Percentiles rank a stretch among this genome's conserved stretches.
phyloP scores from a whole-genome alignment of 2,888 invertebrate genomes.

The Caenorhabditis drosophilae region DNA sequence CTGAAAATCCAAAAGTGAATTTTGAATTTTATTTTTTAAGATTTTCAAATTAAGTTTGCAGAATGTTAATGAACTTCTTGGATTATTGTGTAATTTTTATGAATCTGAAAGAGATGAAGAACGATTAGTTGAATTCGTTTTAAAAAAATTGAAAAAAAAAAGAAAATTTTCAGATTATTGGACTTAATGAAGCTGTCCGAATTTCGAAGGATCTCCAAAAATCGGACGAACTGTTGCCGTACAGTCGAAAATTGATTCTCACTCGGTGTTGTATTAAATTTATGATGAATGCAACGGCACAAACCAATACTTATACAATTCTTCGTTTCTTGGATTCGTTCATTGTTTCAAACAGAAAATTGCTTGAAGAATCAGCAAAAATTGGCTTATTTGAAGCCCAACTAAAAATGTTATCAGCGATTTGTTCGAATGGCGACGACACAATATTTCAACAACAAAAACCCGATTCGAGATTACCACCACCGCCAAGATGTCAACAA shows the following conservation, averaged over 20 bases:
- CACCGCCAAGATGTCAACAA: conserved; percentile 11
- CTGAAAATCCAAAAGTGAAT: not conserved
- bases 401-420: conserved; percentile 16
- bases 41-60: not conserved
- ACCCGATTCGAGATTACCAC: not conserved
- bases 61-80: conserved; percentile 7
- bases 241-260: conserved; percentile 10
- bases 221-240: not conserved
- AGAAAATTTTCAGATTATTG: not conserved
- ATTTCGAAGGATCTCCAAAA: not conserved
- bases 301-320: conserved; percentile 25
- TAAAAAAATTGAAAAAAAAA: not conserved
- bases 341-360: conserved; percentile 1
- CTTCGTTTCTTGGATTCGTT: conserved; percentile 28
- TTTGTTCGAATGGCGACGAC: too few species aligned
- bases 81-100: conserved; percentile 26
- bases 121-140: conserved; percentile 12
- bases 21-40: not conserved
- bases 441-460: too few species aligned
- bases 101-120: conserved; percentile 19
- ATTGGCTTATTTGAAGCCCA: conserved; percentile 20
- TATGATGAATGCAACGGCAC: conserved; percentile 13
- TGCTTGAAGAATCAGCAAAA: conserved; percentile 5
- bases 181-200: conserved; percentile 1
- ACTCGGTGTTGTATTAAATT: conserved; percentile 21